Evolutionary conservation across 1,140 invertebrate species (phyloP), one percentile per base, ranked within the genome.

Genomic region (Antheraea mylitta): DNA sequence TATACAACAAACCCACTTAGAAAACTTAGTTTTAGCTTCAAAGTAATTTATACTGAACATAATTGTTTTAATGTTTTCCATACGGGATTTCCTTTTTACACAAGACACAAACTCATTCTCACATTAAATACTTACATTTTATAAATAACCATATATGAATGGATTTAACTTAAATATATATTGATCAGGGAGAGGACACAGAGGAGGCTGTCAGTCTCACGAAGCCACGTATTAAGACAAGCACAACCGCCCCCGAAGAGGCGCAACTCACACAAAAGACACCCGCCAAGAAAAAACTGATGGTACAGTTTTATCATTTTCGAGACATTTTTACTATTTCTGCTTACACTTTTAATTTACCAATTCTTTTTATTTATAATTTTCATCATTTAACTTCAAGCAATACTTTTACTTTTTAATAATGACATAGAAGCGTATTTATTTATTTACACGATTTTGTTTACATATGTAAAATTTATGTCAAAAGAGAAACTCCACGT

Each of bases 211-310:
- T 92, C 78, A 92, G 80, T 69, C 75, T 92, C 66, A 82, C 81
- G 75, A 90, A 92, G 68, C 90, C 90, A 48, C 84, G 83, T 76
- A 85, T 81, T 80, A 92, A 92, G 76, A 90, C 89, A 69, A 90
- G 86, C 85, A 91, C 90, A 61, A 91, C 89, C 42, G 89, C 88
- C 67, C 90, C 90, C 37, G 90, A 92, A 82, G 88, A 90, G 70
- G 89, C 89, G 69, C 82, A 88, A 73, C 85, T 92, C 60, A 91
- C 87, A 75, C 88, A 92, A 89, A 92, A 92, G 80, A 91, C 86
- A 80, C 87, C 87, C 69, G 80, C 84, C 70, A 84, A 87, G 86
- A 92, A 88, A 87, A 90, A 91, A 69, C 86, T 76, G 64, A 91
- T 87, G 90, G 90, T 92, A 92, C 72, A 69, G 65, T 72, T 72